phyloP scores from a whole-genome alignment of 1,140 invertebrate genomes.

The Drosophila setifemur region DNA sequence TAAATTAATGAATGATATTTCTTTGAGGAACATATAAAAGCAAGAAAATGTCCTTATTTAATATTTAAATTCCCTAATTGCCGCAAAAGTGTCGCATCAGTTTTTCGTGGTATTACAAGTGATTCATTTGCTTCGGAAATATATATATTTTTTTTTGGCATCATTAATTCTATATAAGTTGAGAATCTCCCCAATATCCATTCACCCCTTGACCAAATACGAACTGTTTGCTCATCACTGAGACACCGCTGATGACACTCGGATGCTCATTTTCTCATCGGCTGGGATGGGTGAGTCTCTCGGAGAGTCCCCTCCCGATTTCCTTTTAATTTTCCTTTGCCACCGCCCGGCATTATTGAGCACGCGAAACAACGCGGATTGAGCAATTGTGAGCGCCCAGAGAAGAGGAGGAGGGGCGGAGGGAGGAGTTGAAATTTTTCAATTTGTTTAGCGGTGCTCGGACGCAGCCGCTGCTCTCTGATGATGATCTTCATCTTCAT shows the following conservation, averaged over 20 bases:
- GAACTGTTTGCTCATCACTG: constrained; percentile 25
- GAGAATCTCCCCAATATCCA: constrained; percentile 1
- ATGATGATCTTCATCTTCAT: constrained; percentile 49
- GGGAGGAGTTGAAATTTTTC: constrained; percentile 78
- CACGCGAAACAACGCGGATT: constrained; percentile 70
- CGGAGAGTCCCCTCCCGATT: constrained; percentile 1
- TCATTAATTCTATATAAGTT: constrained; percentile 20
- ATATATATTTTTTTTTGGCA: background rate
- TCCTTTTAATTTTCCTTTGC: constrained; percentile 12
- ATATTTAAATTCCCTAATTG: too few species aligned
- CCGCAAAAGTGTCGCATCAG: too few species aligned
- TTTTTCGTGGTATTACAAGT: constrained; percentile 7
- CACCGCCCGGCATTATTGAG: constrained; percentile 4
- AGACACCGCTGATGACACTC: constrained; percentile 18
- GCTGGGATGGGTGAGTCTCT: constrained; percentile 18
- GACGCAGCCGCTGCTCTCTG: constrained; percentile 19
- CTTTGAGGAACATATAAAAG: background rate
- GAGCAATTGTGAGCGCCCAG: constrained; percentile 75
- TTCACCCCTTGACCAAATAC: background rate
- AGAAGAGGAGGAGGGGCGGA: constrained; percentile 68
- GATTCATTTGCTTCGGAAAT: constrained; percentile 1
- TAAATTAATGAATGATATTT: too few species aligned
- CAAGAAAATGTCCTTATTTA: too few species aligned
- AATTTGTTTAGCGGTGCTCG: constrained; percentile 64
- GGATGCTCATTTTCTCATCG: constrained; percentile 18